Evolutionary conservation across 2,888 invertebrate species (phyloP), one percentile per base, ranked within the genome.

Genomic region (Tenodera sinensis): DNA sequence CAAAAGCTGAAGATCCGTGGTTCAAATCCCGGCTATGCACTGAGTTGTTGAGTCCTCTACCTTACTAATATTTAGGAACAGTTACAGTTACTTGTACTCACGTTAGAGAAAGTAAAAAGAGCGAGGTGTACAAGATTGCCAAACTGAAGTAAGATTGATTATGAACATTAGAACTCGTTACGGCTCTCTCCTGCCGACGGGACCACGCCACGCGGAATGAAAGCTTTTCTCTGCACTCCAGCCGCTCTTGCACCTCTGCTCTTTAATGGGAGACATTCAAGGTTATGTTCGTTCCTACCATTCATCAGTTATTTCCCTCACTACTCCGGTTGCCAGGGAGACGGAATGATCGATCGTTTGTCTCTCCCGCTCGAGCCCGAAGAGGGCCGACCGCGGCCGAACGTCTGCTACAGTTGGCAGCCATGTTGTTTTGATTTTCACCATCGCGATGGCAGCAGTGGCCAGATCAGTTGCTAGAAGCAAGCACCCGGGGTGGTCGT

Each of bases 351-450:
- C 87, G 87, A 87, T 87, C 83, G 83, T 87, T 81, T 86, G 86
- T 86, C 87, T 27, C 83, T 83, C 27, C 83, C 85, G n/a, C 85
- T 85, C 42, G 25, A 12, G 27, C n/a, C 9, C 87, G 87, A 30
- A 87, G 81, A 83, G 20, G 12, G 30, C 82, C 87, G 87, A 87
- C 14, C 34, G 28, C 25, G 25, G 83, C 87, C 87, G 87, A 87
- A 83, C n/a, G 42, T 27, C 47, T 85, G 85, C 27, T 83, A 27
- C 34, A 25, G 87, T 81, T 87, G 42, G 87, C 87, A 42, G 87
- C 87, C 87, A 87, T 87, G 87, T 87, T 87, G 83, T 87, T 87
- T 87, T 87, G 87, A 82, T 83, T 82, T 82, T 87, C 30, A 83
- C 87, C 12, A 81, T n/a, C 34, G 81, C 27, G 87, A 28, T 87